Percentiles rank a stretch among this genome's conserved stretches.
Evolutionary conservation across 2,888 invertebrate genomes (phyloP).

Genomic region (Tuta absoluta): DNA sequence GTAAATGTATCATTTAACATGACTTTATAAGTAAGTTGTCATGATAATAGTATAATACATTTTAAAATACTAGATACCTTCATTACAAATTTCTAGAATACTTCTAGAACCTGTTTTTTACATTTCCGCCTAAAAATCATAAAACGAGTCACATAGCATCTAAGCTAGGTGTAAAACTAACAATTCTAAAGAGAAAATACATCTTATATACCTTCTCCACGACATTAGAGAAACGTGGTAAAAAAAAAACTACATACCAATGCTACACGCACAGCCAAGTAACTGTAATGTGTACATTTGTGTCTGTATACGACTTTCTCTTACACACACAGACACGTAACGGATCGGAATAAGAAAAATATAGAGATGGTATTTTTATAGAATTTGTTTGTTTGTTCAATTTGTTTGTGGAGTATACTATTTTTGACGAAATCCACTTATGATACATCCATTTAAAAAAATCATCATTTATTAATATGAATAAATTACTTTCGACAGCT

Average conservation of each 20-base stretch:
- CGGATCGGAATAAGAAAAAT: conserved; percentile 41
- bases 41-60: too few relatives aligned
- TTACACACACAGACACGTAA: conserved; percentile 50
- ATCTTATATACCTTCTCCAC: conserved; percentile 14
- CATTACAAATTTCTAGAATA: too few relatives aligned
- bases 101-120: too few relatives aligned
- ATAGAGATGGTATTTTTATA: conserved; percentile 43
- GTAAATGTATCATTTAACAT: too few relatives aligned
- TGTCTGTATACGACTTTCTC: conserved; percentile 72
- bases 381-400: neutral
- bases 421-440: too few relatives aligned
- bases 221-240: conserved; percentile 50
- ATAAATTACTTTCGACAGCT: too few relatives aligned
- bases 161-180: conserved; percentile 64
- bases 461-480: too few relatives aligned
- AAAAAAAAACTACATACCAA: conserved; percentile 62
- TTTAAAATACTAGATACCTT: too few relatives aligned
- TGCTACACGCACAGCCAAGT: conserved; percentile 56
- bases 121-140: conserved; percentile 42
- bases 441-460: too few relatives aligned
- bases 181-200: conserved; percentile 49
- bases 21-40: too few relatives aligned
- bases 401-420: neutral
- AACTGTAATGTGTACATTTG: conserved; percentile 46
- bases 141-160: conserved; percentile 38